Evolutionary conservation across 2,113 vertebrate species (phyloP).

Genomic region (Pollachius pollachius): DNA sequence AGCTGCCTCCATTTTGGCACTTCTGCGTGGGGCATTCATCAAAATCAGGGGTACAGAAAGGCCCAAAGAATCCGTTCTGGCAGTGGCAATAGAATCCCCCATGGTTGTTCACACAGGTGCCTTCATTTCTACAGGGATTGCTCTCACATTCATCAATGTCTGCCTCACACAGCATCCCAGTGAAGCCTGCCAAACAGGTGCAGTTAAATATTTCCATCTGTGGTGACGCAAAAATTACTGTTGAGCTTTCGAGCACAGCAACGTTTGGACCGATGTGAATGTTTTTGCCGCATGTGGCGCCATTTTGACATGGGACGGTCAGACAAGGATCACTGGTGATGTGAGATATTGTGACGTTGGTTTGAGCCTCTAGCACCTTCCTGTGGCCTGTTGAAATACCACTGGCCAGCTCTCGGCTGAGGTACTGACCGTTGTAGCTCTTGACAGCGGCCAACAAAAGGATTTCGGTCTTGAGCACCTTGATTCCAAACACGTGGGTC

Average conservation of each 20-base stretch:
- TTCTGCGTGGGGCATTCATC: slow-evolving; percentile 65
- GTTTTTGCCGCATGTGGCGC: slow-evolving; percentile 68
- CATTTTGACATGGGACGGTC: slow-evolving; percentile 62
- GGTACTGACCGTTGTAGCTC: slow-evolving; percentile 70
- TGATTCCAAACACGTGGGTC: slow-evolving; percentile 75
- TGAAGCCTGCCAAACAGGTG: slow-evolving; percentile 62
- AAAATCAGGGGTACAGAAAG: slow-evolving; percentile 53
- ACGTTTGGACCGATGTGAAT: slow-evolving; percentile 65
- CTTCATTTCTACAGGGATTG: slow-evolving; percentile 64
- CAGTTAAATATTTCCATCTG: slow-evolving; percentile 70
- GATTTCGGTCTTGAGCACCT: slow-evolving; percentile 56
- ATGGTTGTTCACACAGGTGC: slow-evolving; percentile 65
- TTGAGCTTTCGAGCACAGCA: slow-evolving; percentile 63
- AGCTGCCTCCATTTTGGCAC: slow-evolving; percentile 72
- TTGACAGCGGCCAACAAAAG: slow-evolving; percentile 71
- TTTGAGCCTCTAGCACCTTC: slow-evolving; percentile 66
- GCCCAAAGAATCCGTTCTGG: slow-evolving; percentile 58
- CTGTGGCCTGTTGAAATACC: slow-evolving; percentile 66
- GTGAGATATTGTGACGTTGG: slow-evolving; percentile 67
- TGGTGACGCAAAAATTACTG: slow-evolving; percentile 73
- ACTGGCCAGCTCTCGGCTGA: slow-evolving; percentile 66
- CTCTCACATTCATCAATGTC: slow-evolving; percentile 70
- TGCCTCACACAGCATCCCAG: slow-evolving; percentile 64
- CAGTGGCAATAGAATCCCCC: slow-evolving; percentile 72
- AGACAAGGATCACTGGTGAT: slow-evolving; percentile 73